These are phyloP conservation scores for Falco berigora DNA, from an alignment of 2,797 vertebrate genomes.

Conservation along the genomic window DNA sequence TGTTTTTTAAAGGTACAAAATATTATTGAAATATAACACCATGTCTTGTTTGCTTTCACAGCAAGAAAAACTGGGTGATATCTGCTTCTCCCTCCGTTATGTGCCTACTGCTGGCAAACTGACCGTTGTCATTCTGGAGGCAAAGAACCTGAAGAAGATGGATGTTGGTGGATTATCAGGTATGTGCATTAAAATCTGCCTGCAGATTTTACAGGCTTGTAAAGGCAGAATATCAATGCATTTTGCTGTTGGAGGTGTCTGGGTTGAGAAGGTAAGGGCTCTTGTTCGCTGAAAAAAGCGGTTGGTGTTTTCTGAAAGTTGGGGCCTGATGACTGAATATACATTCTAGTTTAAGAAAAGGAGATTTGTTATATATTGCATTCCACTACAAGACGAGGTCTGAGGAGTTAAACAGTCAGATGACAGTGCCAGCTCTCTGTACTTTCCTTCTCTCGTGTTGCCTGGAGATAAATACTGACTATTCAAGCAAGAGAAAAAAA, in stretches of 20 bases:
- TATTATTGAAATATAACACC: not conserved
- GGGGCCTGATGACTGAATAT: not conserved
- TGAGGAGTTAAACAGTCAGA: slow-evolving; percentile 22
- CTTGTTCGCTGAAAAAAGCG: not conserved
- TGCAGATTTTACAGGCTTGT: not conserved
- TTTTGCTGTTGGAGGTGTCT: not conserved
- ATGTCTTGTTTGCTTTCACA: slow-evolving; percentile 67
- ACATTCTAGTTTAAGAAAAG: not conserved
- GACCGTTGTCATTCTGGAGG: slow-evolving; percentile 96
- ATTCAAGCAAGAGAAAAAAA: not conserved
- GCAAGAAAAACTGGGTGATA: slow-evolving; percentile 99
- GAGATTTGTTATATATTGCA: not conserved
- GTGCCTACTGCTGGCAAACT: slow-evolving; percentile 97
- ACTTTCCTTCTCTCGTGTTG: slow-evolving; percentile 11
- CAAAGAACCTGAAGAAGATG: slow-evolving; percentile 99
- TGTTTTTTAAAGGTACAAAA: not conserved
- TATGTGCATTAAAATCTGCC: slow-evolving; percentile 65
- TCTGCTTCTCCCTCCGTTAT: slow-evolving; percentile 99
- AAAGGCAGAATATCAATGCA: not conserved
- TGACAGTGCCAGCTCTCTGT: not conserved
- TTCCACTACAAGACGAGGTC: slow-evolving; percentile 1
- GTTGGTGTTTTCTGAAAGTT: not conserved
- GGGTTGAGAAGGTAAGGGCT: not conserved
- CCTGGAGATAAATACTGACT: slow-evolving; percentile 52
- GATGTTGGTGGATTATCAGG: slow-evolving; percentile 98